Conservation (phyloP, 2,113 vertebrate genomes). For the Halichoerus grypus region DNA sequence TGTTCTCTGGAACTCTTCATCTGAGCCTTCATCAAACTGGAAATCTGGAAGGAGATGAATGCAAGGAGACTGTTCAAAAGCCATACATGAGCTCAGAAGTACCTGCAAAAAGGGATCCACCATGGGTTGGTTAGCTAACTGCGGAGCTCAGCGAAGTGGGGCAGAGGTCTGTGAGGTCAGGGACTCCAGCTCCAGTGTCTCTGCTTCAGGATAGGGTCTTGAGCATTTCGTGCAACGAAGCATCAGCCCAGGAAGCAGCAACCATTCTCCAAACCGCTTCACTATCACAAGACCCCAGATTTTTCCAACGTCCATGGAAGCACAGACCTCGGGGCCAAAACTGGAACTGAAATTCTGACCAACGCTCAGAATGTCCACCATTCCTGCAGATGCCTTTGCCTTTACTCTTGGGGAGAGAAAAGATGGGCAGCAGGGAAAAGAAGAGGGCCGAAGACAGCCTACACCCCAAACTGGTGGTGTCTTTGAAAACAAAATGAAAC, state of each 20-base stretch:
- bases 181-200: not conserved
- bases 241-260: not conserved
- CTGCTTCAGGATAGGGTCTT: not conserved
- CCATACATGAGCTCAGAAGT: not conserved
- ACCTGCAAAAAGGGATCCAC: not conserved
- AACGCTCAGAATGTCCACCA: not conserved
- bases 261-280: not conserved
- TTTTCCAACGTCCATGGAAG: not conserved
- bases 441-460: not conserved
- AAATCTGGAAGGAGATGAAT: conserved; percentile 75
- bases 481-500: conserved; percentile 7
- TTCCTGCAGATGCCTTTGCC: not conserved
- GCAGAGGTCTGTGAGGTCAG: not conserved
- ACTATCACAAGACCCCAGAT: not conserved
- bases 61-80: conserved; percentile 1
- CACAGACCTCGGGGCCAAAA: not conserved
- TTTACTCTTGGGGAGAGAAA: not conserved
- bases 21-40: conserved; percentile 58
- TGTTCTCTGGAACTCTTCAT: conserved; percentile 79
- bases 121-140: not conserved
- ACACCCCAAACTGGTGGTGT: not conserved
- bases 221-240: not conserved
- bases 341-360: not conserved
- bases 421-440: not conserved
- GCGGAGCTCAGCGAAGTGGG: not conserved